Conservation (phyloP, 92 coral and sea anemone genomes). For the Montipora capitata region DNA sequence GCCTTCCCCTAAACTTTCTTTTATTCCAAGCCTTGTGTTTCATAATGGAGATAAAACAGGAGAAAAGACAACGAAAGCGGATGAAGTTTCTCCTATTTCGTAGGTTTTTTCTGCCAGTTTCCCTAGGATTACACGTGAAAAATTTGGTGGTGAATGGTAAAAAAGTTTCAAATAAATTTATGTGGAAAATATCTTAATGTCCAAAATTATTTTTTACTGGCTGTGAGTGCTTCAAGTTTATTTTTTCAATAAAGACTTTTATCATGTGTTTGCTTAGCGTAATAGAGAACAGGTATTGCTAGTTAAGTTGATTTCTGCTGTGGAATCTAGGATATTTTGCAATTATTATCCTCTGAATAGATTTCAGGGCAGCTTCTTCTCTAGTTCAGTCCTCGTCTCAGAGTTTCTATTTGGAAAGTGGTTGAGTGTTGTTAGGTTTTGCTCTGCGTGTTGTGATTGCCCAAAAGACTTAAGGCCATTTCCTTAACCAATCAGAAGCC, state of each 20-base stretch:
- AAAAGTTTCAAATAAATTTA: background rate
- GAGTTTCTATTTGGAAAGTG: too few species aligned
- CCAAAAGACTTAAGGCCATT: too few species aligned
- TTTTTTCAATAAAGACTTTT: constrained; percentile 22
- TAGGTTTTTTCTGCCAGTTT: background rate
- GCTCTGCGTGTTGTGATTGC: too few species aligned
- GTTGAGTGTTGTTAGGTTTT: too few species aligned
- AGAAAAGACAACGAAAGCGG: background rate
- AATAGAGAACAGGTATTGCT: background rate
- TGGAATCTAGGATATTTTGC: background rate
- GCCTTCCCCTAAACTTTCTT: background rate
- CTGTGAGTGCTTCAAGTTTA: constrained; percentile 1
- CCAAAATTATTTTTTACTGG: constrained; percentile 30
- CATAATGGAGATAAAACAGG: background rate
- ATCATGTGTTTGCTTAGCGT: background rate
- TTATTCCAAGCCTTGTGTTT: background rate
- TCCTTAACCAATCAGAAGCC: too few species aligned
- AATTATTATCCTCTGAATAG: too few species aligned
- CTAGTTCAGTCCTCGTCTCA: too few species aligned
- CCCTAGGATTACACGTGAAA: background rate
- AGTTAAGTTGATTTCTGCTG: background rate
- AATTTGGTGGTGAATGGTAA: background rate
- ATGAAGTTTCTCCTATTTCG: background rate
- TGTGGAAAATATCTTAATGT: constrained; percentile 12
- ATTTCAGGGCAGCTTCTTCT: too few species aligned